Conservation (phyloP, 2,797 vertebrate species). For the Poecilia picta region DNA sequence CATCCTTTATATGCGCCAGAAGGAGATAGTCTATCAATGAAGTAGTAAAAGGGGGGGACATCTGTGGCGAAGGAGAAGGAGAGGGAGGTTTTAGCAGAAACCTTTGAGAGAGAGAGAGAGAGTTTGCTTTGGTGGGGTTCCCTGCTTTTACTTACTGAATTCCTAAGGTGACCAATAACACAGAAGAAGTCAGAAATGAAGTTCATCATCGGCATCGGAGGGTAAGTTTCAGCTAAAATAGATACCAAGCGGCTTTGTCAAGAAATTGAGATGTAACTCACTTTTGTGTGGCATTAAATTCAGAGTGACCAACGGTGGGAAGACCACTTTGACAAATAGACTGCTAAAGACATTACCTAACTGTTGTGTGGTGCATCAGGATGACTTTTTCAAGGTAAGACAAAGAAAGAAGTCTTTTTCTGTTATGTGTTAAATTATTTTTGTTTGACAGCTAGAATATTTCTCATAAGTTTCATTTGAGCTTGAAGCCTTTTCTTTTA, state of each 20-base stretch:
- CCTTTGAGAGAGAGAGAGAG: constrained; percentile 36
- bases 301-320: constrained; percentile 96
- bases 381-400: constrained; percentile 96
- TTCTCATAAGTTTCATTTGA: constrained; percentile 18
- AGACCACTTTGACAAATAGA: constrained; percentile 91
- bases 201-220: constrained; percentile 91
- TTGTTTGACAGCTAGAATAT: background rate
- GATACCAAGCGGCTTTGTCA: background rate
- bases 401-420: background rate
- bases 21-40: constrained; percentile 85
- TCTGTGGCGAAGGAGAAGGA: constrained; percentile 51
- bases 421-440: constrained; percentile 8
- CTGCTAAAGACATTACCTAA: constrained; percentile 88
- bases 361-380: constrained; percentile 95
- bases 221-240: constrained; percentile 79
- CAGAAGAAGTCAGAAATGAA: constrained; percentile 81
- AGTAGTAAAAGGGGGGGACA: constrained; percentile 77
- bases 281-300: background rate
- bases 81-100: constrained; percentile 52
- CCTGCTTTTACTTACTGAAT: constrained; percentile 77
- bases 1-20: constrained; percentile 77
- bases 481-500: constrained; percentile 13
- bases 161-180: constrained; percentile 69
- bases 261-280: background rate
- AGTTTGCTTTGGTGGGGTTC: constrained; percentile 62